A percentile compares a stretch with the other conserved stretches of the same genome.
Conservation (phyloP, 2,888 invertebrate species). For the Erpobdella octoculata region DNA sequence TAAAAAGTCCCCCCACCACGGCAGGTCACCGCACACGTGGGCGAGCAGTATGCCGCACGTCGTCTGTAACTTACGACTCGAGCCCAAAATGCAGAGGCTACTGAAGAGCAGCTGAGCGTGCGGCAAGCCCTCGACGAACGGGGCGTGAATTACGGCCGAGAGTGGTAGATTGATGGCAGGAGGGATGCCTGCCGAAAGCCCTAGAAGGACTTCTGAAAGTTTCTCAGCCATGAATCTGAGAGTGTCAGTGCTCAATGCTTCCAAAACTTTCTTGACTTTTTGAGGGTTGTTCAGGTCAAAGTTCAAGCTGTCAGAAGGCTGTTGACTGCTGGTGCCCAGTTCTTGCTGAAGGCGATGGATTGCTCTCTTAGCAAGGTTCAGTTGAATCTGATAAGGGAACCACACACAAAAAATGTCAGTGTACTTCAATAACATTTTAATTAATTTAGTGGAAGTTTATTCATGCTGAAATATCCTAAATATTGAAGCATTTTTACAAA, state of each 20-base stretch:
- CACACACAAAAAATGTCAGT: background rate
- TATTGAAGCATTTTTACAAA: background rate
- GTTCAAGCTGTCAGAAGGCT: background rate
- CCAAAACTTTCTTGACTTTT: background rate
- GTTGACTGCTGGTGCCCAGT: constrained; percentile 41
- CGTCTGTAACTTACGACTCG: constrained; percentile 64
- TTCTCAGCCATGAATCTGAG: constrained; percentile 19
- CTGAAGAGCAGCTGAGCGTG: constrained; percentile 61
- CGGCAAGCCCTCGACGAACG: constrained; percentile 13
- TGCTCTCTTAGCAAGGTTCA: constrained; percentile 65
- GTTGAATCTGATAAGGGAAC: constrained; percentile 58
- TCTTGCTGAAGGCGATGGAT: constrained; percentile 65
- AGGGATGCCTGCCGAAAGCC: background rate
- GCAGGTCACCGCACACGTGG: constrained; percentile 66
- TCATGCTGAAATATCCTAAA: background rate
- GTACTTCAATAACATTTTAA: background rate
- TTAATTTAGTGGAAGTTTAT: too few relatives aligned
- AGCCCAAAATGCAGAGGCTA: constrained; percentile 68
- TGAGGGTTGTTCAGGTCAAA: background rate
- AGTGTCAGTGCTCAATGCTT: constrained; percentile 2
- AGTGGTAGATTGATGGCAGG: background rate
- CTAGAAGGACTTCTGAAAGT: background rate
- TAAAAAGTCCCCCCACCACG: constrained; percentile 86
- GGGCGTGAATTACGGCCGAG: background rate
- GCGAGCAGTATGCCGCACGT: constrained; percentile 61